Evolutionary conservation across 2,797 vertebrate genomes (phyloP).

Genomic region (Enteromius mattozi): DNA sequence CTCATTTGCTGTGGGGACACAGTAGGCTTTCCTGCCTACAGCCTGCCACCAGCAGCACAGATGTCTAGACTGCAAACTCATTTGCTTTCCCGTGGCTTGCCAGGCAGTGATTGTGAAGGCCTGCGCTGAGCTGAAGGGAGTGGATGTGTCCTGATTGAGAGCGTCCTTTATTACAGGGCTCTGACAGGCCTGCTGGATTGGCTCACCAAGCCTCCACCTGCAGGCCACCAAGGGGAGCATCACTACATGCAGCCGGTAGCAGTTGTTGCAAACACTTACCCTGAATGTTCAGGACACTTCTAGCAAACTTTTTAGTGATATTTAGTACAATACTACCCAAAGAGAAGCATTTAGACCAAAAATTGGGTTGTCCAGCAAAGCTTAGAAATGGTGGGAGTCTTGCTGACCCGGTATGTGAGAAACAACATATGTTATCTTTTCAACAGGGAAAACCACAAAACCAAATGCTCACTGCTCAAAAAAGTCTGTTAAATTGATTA

Average conservation of each 20-base stretch:
- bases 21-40: constrained; percentile 69
- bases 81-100: constrained; percentile 81
- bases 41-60: constrained; percentile 74
- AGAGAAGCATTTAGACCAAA: background rate
- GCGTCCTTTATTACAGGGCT: constrained; percentile 78
- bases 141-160: constrained; percentile 78
- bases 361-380: background rate
- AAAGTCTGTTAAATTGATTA: constrained; percentile 50
- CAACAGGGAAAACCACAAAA: constrained; percentile 16
- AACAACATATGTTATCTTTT: constrained; percentile 19
- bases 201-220: constrained; percentile 80
- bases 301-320: constrained; percentile 57
- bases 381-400: background rate
- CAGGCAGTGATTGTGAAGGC: constrained; percentile 79
- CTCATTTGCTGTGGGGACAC: constrained; percentile 60
- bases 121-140: constrained; percentile 65
- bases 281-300: constrained; percentile 47
- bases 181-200: constrained; percentile 75
- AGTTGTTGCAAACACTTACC: constrained; percentile 13
- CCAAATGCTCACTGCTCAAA: constrained; percentile 10
- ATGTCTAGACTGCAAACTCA: constrained; percentile 79
- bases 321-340: constrained; percentile 1
- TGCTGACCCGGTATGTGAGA: background rate
- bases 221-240: constrained; percentile 71
- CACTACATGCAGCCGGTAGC: constrained; percentile 50